Conservation (phyloP, 2,113 vertebrate genomes). For the Reinhardtius hippoglossoides region DNA sequence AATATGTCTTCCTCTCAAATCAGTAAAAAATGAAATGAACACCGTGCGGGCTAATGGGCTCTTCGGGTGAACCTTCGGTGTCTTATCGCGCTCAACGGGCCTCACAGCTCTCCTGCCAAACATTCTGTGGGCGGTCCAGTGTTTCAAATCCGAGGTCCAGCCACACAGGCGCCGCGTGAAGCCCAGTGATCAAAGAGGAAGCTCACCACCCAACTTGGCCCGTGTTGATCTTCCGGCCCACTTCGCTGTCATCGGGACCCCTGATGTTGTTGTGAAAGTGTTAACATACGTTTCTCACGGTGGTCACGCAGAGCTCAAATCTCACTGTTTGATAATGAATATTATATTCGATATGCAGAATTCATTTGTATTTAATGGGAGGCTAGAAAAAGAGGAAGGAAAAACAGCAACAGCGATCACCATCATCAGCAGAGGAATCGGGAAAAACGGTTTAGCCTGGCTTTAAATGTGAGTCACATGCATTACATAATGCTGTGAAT, state of each 20-base stretch:
- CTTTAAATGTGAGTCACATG: no score
- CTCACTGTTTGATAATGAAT: background rate
- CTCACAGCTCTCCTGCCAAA: slow-evolving; percentile 55
- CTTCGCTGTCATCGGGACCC: slow-evolving; percentile 42
- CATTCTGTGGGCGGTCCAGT: slow-evolving; percentile 46
- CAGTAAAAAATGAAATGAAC: slow-evolving; percentile 9
- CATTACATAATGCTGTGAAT: no score
- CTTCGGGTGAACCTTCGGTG: slow-evolving; percentile 24
- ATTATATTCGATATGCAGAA: background rate
- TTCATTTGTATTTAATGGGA: no score
- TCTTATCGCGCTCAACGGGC: slow-evolving; percentile 45
- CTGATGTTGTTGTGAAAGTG: slow-evolving; percentile 45
- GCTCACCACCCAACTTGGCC: slow-evolving; percentile 33
- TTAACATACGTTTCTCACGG: slow-evolving; percentile 20
- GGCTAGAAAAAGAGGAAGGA: background rate
- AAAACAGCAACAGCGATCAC: background rate
- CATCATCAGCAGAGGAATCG: background rate
- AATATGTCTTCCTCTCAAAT: slow-evolving; percentile 15
- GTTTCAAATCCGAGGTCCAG: slow-evolving; percentile 48
- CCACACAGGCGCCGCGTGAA: slow-evolving; percentile 48
- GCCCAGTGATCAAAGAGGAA: slow-evolving; percentile 65
- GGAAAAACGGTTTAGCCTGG: no score
- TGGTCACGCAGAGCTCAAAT: background rate
- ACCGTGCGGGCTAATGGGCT: slow-evolving; percentile 7
- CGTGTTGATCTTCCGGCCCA: slow-evolving; percentile 49